Base-by-base conservation (phyloP, 2,113 vertebrate genomes). In the Electrona antarctica region DNA sequence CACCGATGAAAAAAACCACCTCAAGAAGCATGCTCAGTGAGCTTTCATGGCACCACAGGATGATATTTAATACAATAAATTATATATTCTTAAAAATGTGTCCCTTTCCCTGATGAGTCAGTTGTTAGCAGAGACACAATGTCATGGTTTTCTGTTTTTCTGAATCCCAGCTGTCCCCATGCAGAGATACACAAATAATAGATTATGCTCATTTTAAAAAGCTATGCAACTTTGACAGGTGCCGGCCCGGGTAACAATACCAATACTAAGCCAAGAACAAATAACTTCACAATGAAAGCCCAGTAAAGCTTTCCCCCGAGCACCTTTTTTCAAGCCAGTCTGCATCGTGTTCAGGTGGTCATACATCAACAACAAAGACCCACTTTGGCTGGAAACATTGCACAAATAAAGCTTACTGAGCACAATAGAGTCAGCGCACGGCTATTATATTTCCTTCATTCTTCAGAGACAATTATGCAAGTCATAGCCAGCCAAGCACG, bases 91-190 rank as follows among this genome's bases (percentile, higher is more conserved):
- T 4, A 41, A 41, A 41, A 3, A 41, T 4, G 3, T 41, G 33
- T 41, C 33, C 33, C 33, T 41, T 41, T 74, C 51, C 51, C 28
- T 15, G 67, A 74, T 50, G 70, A 33, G 33, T 21, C 28, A 62
- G 33, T 41, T 57, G 45, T 79, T 81, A 65, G 73, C 64, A 68
- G 48, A 60, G 45, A 9, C n/a, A 64, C 29, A 64, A 57, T 7
- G 74, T 70, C 71, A 71, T 63, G 76, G 51, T 65, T 77, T 7
- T 64, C 13, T 10, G 41, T 55, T 65, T 71, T 79, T 72, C 80
- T 80, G 47, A 73, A 73, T 73, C 66, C 50, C 47, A 12, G 21
- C 54, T 75, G 51, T 54, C 0, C n/a, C 11, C n/a, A 60, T 81
- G 76, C 54, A n/a, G 12, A n/a, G n/a, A 71, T 29, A 71, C 63